These are phyloP conservation scores for Leucopternis melanops DNA, from an alignment of 2,113 vertebrate species.

Conservation along the genomic window DNA sequence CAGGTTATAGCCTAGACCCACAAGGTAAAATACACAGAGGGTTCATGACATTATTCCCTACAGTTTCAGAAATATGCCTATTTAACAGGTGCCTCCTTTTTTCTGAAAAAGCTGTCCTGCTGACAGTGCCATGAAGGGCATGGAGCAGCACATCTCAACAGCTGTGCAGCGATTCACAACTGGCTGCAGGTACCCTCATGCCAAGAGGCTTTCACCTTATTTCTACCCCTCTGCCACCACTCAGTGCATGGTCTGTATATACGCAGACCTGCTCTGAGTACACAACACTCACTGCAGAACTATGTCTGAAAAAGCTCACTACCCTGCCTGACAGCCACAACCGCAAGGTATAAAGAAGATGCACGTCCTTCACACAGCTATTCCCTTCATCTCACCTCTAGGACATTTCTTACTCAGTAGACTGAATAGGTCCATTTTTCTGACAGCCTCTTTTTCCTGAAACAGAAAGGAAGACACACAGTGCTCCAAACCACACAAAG, in stretches of 20 bases:
- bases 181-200: accelerated
- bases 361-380: not conserved
- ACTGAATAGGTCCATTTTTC: not conserved
- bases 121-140: not conserved
- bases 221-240: not conserved
- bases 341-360: not conserved
- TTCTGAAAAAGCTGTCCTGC: not conserved
- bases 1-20: not conserved
- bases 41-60: not conserved
- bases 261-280: not conserved
- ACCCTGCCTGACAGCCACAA: not conserved
- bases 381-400: not conserved
- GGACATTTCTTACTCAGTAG: not conserved
- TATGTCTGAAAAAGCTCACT: not conserved
- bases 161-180: not conserved
- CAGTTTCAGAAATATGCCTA: not conserved
- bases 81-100: not conserved
- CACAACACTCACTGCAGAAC: not conserved
- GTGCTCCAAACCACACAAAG: not conserved
- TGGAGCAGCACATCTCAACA: not conserved
- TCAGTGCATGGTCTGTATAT: not conserved
- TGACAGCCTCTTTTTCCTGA: not conserved
- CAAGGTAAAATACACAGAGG: not conserved
- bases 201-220: not conserved
- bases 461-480: not conserved